Evolutionary conservation across 35 echinoderm and acorn worm genomes (phyloP).

Genomic region (Lytechinus pictus): DNA sequence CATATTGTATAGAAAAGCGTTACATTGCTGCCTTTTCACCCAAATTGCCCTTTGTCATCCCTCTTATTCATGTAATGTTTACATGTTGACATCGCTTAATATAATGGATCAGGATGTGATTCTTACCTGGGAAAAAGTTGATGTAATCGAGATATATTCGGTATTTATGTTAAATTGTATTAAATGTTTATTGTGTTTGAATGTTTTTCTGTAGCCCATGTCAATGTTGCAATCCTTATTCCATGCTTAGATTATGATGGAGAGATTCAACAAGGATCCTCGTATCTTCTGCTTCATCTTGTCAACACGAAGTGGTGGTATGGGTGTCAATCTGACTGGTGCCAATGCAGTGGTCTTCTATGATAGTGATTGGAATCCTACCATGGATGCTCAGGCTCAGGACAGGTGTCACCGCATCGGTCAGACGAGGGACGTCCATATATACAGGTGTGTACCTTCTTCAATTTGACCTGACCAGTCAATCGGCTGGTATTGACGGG

Average conservation of each 20-base stretch:
- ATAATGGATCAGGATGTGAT: too few relatives aligned
- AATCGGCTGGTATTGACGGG: neutral
- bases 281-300: constrained; percentile 96
- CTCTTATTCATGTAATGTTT: too few relatives aligned
- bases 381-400: constrained; percentile 99
- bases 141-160: too few relatives aligned
- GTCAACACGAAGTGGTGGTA: constrained; percentile 91
- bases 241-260: constrained; percentile 80
- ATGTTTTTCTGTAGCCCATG: too few relatives aligned
- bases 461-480: neutral
- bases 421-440: constrained; percentile 98
- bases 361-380: constrained; percentile 99
- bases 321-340: constrained; percentile 92
- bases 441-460: constrained; percentile 72
- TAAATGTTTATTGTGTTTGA: too few relatives aligned
- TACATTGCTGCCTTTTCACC: too few relatives aligned
- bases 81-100: too few relatives aligned
- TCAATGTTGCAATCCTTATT: too few relatives aligned
- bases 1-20: too few relatives aligned
- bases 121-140: too few relatives aligned
- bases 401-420: constrained; percentile 99
- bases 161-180: too few relatives aligned
- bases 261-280: constrained; percentile 94
- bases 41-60: too few relatives aligned
- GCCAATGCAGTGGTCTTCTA: constrained; percentile 98